Conservation (phyloP, 2,113 vertebrate genomes). For the Clupea harengus region DNA sequence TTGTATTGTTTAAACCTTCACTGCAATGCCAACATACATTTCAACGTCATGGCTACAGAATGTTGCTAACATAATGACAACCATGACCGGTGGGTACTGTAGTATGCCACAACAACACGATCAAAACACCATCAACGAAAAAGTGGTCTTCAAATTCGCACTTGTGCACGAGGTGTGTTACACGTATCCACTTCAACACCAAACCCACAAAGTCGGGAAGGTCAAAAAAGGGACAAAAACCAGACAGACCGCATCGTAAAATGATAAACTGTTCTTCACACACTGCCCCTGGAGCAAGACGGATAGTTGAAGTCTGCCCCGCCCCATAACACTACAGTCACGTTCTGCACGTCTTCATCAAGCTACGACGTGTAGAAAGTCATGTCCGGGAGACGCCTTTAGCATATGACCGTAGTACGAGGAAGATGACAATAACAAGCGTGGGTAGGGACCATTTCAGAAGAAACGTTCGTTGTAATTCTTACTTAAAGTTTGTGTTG, state of each 20-base stretch:
- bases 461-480: background rate
- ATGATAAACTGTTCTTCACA: background rate
- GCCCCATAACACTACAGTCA: constrained; percentile 48
- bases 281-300: background rate
- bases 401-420: background rate
- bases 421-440: background rate
- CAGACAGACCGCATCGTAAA: background rate
- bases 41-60: no score
- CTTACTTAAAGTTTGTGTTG: background rate
- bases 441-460: background rate
- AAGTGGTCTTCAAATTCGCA: background rate
- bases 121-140: background rate
- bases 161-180: background rate
- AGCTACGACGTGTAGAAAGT: constrained; percentile 12
- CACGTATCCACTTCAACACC: background rate
- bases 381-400: constrained; percentile 35
- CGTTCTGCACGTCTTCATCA: constrained; percentile 59
- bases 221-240: background rate
- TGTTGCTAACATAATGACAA: no score
- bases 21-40: background rate
- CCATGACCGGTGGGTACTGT: background rate
- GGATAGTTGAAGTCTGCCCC: background rate
- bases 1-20: background rate
- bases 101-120: background rate
- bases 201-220: background rate